Base-by-base conservation (phyloP, 30 jellyfish, hydroid and myxozoan genomes). In the Mastigias papua region DNA sequence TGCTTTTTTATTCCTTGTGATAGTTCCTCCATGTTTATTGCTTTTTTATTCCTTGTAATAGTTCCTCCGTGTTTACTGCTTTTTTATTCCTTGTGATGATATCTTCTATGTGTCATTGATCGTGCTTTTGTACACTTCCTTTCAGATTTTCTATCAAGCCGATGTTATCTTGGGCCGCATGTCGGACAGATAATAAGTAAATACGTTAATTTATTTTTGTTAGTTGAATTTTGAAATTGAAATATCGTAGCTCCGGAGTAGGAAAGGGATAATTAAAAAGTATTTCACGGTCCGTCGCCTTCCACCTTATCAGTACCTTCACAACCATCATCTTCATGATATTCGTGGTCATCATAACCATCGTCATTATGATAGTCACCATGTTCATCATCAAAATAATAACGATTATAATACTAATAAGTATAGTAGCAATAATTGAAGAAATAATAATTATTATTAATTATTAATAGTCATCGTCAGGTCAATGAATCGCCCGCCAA, bases 71-170 rank as follows among this genome's bases (percentile, higher is more conserved):
- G 60, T 46, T 46, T 8, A 46, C 13, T 8, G 16, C 16, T 8
- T 46, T 16, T 16, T 46, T 46, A 16, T 46, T 46, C 8, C 16
- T 31, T 66, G 69, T 2, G 28, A 10, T 23, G 25, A 64, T 15
- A 6, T 8, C 48, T 1, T 9, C 22, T 15, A 11, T 60, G n/a
- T 71, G n/a, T n/a, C n/a, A n/a, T n/a, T n/a, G n/a, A n/a, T n/a
- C n/a, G n/a, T n/a, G n/a, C n/a, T n/a, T n/a, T n/a, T n/a, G n/a
- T n/a, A n/a, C n/a, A n/a, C 20, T 57, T 42, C 50, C 33, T 57
- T 69, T 27, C 75, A 87, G 96, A 35, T 87, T 16, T 87, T 87
- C 73, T 90, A 87, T 28, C 96, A 87, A 67, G 96, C 96, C 1
- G 96, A 87, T 34, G 81, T 35, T 16, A 57, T 87, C 23, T 83